Evolutionary conservation across 2,113 vertebrate genomes (phyloP).

Genomic region (Eurypyga helias): DNA sequence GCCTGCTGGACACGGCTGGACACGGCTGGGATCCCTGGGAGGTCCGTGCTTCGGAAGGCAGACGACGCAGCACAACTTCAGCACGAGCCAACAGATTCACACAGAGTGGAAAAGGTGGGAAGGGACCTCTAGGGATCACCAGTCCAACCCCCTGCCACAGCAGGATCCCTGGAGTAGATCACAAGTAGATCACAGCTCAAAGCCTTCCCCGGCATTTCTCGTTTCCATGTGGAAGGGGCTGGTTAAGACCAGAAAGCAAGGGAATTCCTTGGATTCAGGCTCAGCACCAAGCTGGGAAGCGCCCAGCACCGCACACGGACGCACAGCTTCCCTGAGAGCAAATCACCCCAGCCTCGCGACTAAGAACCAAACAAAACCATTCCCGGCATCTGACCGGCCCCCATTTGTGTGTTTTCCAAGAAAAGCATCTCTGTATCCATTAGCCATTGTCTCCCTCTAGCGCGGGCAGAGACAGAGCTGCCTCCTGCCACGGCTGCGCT

Average conservation of each 20-base stretch:
- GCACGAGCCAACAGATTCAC: neutral
- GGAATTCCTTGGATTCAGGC: neutral
- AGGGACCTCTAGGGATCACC: no score
- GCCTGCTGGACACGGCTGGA: neutral
- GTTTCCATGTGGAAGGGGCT: neutral
- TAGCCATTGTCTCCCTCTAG: conserved; percentile 72
- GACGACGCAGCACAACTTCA: neutral
- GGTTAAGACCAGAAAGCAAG: neutral
- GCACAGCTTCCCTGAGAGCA: accelerated
- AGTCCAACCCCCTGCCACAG: no score
- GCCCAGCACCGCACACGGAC: no score
- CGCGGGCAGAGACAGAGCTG: neutral
- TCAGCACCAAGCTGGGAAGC: neutral
- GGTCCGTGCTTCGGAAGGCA: accelerated
- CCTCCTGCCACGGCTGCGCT: neutral
- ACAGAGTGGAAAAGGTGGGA: no score
- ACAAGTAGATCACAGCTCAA: no score
- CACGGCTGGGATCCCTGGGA: no score
- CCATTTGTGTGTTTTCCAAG: neutral
- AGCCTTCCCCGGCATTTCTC: neutral
- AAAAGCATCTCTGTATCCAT: neutral
- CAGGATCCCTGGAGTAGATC: no score
- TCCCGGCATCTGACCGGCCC: neutral
- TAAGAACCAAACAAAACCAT: neutral
- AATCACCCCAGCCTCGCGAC: neutral